These are phyloP conservation scores for Uria lomvia DNA, from an alignment of 2,113 vertebrate species.

Conservation along the genomic window DNA sequence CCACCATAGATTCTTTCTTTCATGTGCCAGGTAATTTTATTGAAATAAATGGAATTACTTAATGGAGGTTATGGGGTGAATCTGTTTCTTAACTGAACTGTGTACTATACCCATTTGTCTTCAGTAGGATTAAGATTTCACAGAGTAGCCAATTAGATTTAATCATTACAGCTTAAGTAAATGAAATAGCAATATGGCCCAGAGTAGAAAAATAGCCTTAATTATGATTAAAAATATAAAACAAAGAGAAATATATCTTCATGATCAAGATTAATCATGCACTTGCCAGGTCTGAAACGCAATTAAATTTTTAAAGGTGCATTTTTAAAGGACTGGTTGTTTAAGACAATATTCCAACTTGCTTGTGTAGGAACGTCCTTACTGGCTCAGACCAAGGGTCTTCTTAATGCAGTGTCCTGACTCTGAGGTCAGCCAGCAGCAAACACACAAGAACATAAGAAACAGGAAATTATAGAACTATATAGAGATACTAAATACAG, in stretches of 20 bases:
- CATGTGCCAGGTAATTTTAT: background rate
- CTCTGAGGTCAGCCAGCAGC: background rate
- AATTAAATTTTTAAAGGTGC: background rate
- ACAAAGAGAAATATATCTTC: constrained; percentile 8
- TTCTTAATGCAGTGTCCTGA: background rate
- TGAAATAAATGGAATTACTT: constrained; percentile 48
- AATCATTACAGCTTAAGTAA: constrained; percentile 30
- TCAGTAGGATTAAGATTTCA: background rate
- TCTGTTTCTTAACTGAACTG: constrained; percentile 35
- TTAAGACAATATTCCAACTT: background rate
- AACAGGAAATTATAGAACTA: background rate
- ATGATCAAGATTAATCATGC: background rate
- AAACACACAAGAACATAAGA: background rate
- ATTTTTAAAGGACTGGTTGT: background rate
- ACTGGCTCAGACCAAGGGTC: background rate
- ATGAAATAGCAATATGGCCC: background rate
- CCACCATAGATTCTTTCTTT: background rate
- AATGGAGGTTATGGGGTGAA: constrained; percentile 34
- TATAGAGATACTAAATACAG: background rate
- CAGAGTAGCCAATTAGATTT: constrained; percentile 30
- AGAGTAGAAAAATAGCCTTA: background rate
- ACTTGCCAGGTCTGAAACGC: background rate
- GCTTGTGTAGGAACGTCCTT: background rate
- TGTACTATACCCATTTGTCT: constrained; percentile 6
- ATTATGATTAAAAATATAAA: constrained; percentile 36